Conservation (phyloP, 2,888 invertebrate species). For the Girardia tigrina region DNA sequence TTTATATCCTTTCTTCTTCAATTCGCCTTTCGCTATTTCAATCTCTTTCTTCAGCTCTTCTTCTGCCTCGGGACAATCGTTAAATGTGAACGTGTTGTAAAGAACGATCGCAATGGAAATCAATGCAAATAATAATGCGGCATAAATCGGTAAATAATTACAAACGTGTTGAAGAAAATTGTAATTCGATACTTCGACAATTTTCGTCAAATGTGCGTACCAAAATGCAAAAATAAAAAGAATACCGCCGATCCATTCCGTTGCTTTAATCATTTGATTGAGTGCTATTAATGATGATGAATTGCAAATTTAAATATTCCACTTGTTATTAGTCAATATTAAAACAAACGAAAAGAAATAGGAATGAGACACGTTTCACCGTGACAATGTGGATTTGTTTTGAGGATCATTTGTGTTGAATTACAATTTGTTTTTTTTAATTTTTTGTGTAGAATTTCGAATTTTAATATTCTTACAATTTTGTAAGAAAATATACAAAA, state of each 20-base stretch:
- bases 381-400: too few relatives aligned
- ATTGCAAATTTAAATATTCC: too few relatives aligned
- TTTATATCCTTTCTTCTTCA: constrained; percentile 56
- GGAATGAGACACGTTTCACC: too few relatives aligned
- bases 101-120: constrained; percentile 59
- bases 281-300: too few relatives aligned
- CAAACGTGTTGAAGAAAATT: constrained; percentile 24
- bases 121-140: constrained; percentile 60
- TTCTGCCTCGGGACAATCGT: constrained; percentile 68
- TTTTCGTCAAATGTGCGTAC: constrained; percentile 9
- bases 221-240: constrained; percentile 24
- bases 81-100: constrained; percentile 69
- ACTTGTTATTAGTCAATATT: too few relatives aligned
- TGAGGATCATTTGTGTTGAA: too few relatives aligned
- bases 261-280: constrained; percentile 25
- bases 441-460: too few relatives aligned
- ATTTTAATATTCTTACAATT: too few relatives aligned
- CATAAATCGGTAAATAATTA: constrained; percentile 57
- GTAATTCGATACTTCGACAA: not conserved
- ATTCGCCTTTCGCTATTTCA: constrained; percentile 61
- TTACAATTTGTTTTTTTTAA: too few relatives aligned
- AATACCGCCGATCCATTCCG: constrained; percentile 15
- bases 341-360: too few relatives aligned
- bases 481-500: too few relatives aligned
- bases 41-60: constrained; percentile 66